Evolutionary conservation across 2,797 vertebrate genomes (phyloP).

Genomic region (Eulemur rubriventer): DNA sequence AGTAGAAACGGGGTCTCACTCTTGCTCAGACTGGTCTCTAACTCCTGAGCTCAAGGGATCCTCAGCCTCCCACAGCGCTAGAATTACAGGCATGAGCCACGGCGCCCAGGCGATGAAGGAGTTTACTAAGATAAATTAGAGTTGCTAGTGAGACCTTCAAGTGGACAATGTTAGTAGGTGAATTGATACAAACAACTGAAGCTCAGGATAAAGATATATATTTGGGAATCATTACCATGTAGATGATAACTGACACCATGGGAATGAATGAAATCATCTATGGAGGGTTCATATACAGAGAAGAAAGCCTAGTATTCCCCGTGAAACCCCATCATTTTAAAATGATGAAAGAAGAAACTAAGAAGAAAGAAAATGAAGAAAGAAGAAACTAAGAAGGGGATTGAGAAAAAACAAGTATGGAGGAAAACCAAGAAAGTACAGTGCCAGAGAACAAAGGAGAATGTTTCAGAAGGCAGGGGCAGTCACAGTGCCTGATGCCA

Average conservation of each 20-base stretch:
- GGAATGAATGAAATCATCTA: background rate
- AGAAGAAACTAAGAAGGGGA: background rate
- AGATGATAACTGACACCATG: background rate
- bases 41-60: no score
- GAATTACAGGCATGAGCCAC: no score
- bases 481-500: background rate
- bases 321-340: background rate
- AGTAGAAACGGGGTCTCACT: no score
- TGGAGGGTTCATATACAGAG: background rate
- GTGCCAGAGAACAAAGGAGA: background rate
- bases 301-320: background rate
- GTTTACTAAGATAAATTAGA: background rate
- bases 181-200: background rate
- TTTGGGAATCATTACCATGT: background rate
- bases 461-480: background rate
- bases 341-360: background rate
- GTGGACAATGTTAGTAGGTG: background rate
- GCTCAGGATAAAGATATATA: background rate
- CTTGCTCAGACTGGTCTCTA: no score
- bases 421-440: background rate
- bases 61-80: no score
- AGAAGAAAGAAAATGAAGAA: background rate
- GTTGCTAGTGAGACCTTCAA: background rate
- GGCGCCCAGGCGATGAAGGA: fast-evolving
- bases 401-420: background rate